Conservation (phyloP, 2,113 vertebrate species). For the Brachypodius melanocephalos region DNA sequence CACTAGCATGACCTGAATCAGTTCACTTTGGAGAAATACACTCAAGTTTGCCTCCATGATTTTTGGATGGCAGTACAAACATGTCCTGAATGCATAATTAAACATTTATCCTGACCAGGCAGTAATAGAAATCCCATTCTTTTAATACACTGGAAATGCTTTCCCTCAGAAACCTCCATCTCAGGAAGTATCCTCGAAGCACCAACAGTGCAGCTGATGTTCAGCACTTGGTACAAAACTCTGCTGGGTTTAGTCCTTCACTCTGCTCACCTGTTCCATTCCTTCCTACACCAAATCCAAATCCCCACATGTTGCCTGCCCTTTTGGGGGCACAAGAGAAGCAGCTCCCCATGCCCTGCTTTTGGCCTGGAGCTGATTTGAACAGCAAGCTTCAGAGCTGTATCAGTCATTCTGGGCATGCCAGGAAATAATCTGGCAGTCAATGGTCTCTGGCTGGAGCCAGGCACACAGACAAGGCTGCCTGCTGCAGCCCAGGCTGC, state of each 20-base stretch:
- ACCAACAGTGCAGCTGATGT: not conserved
- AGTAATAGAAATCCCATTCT: not conserved
- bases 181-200: not conserved
- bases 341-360: not conserved
- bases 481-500: not conserved
- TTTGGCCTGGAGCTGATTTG: not conserved
- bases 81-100: not conserved
- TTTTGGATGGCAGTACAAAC: not conserved
- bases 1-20: not conserved
- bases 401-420: accelerated
- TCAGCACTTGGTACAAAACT: accelerated
- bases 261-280: not conserved
- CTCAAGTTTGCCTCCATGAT: accelerated
- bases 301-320: accelerated
- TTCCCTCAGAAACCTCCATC: not conserved
- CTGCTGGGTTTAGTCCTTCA: accelerated
- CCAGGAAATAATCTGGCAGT: not conserved
- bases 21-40: not conserved
- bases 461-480: not conserved
- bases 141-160: not conserved
- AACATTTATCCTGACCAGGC: not conserved
- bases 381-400: not conserved
- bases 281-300: not conserved
- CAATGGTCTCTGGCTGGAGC: not conserved
- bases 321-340: not conserved